Conservation (phyloP, 2,888 invertebrate genomes). For the Tipula lateralis region DNA sequence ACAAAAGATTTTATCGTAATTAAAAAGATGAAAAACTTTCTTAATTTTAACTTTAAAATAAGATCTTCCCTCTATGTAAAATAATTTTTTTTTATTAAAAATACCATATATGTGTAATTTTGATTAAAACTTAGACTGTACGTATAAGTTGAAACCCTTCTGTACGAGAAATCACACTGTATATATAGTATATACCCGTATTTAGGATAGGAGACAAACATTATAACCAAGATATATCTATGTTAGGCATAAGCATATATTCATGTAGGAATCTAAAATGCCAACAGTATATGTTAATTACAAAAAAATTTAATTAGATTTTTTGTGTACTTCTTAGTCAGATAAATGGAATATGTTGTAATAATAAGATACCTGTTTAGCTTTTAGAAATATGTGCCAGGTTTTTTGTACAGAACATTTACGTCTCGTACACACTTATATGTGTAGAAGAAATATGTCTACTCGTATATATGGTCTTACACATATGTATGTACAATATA, state of each 20-base stretch:
- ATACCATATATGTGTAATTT: neutral
- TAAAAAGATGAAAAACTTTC: slow-evolving; percentile 4
- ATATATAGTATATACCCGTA: neutral
- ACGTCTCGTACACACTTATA: no score
- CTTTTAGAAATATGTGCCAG: neutral
- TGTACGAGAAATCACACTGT: no score
- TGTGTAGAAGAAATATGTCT: no score
- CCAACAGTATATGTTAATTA: slow-evolving; percentile 7
- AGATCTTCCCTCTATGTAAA: neutral
- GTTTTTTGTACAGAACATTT: no score
- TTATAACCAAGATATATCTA: neutral
- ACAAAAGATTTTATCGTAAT: neutral
- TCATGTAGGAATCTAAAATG: neutral
- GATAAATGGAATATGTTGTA: slow-evolving; percentile 6
- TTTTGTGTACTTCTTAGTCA: neutral
- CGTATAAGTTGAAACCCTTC: neutral
- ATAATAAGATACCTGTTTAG: neutral
- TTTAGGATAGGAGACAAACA: neutral
- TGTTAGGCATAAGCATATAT: neutral
- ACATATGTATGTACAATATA: no score
- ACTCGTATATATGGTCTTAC: no score
- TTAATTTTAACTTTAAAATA: slow-evolving; percentile 14
- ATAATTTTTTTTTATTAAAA: neutral
- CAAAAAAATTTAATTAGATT: neutral
- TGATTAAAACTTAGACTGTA: neutral